Evolutionary conservation across 2,797 vertebrate species (phyloP), one percentile per base, ranked within the genome.

Genomic region (Cyclopterus lumpus): DNA sequence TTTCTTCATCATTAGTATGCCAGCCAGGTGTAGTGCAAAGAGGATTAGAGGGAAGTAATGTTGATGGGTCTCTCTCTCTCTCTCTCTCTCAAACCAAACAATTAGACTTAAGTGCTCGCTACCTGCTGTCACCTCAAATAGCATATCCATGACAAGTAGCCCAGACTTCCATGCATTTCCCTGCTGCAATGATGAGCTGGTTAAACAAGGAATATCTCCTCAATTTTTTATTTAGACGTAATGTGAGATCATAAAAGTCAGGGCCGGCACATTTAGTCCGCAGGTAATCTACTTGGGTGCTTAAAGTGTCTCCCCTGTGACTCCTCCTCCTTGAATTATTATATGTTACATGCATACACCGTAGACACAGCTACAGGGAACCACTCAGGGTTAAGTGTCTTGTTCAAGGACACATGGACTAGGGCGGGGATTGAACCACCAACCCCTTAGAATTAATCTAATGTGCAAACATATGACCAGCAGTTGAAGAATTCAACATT

Each of bases 1-100:
- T 91, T 92, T 87, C 73, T 84, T 77, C 75, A 71, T 89, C 89
- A 91, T 93, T 91, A 91, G 90, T 86, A 92, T 93, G 89, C 91
- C 79, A 91, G 80, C 89, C 91, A 93, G 93, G 92, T 94, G 88
- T 87, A 77, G 75, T n/a, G 18, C 83, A 90, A 89, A 91, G 86
- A 90, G 87, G 90, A 93, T 92, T 91, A 93, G 75, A 87, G 79
- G 62, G 68, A 83, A 83, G 83, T 78, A 71, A 75, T 77, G 75
- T 86, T 81, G 83, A 67, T 46, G 71, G 77, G 62, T 24, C 75
- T 63, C 60, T 66, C 34, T 42, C 38, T 42, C 16, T 63, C 63
- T 64, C 32, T 40, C 36, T 26, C 24, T 28, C 70, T 84, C 58
- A 62, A 80, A 82, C 73, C 73, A 86, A 85, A 91, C 90, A 89